These are phyloP conservation scores for Nineta flava DNA, from an alignment of 2,888 invertebrate species.

Conservation along the genomic window DNA sequence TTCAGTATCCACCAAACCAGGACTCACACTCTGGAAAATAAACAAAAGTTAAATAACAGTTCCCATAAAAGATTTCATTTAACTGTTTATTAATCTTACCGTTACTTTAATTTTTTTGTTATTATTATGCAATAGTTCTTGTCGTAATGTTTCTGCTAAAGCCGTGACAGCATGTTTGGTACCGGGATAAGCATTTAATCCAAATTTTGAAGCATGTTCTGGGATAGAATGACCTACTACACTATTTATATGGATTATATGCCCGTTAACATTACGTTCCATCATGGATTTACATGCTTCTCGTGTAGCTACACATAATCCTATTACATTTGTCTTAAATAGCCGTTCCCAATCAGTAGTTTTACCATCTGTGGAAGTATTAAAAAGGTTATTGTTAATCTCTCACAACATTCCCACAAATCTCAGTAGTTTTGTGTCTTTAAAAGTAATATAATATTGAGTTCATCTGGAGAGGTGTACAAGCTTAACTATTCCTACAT, in stretches of 20 bases:
- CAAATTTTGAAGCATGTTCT: neutral
- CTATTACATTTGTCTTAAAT: conserved; percentile 5
- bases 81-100: conserved; percentile 10
- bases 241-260: conserved; percentile 16
- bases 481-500: too few species aligned
- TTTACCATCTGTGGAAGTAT: conserved; percentile 1
- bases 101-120: conserved; percentile 20
- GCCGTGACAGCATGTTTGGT: conserved; percentile 29
- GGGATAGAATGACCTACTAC: conserved; percentile 9
- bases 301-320: conserved; percentile 5
- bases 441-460: too few species aligned
- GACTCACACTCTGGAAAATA: neutral
- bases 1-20: neutral
- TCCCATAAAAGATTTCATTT: neutral
- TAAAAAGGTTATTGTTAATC: neutral
- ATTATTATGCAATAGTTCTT: conserved; percentile 21
- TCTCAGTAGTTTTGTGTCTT: too few species aligned
- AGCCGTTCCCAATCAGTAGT: neutral
- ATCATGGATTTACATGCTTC: conserved; percentile 8
- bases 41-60: neutral
- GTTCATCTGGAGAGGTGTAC: too few species aligned
- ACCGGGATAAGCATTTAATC: conserved; percentile 23
- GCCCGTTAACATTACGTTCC: conserved; percentile 8
- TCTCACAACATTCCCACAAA: neutral
- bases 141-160: conserved; percentile 26